Base-by-base conservation (phyloP, 2,888 invertebrate genomes). In the Philonicus albiceps region DNA sequence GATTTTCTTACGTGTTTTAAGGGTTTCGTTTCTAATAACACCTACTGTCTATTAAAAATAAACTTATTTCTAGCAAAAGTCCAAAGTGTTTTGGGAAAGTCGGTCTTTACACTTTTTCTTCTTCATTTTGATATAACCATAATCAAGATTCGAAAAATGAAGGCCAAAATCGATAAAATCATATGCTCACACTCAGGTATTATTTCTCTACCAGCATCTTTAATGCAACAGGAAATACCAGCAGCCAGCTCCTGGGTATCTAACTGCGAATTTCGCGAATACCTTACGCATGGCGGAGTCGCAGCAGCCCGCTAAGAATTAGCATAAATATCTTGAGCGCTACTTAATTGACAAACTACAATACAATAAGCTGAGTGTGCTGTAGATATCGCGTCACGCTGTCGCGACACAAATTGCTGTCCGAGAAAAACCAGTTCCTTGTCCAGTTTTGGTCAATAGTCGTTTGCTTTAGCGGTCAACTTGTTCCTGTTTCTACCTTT, bases 381-480 rank as follows among this genome's bases (percentile, higher is more conserved):
- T 80, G 80, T 80, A 53, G 80, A 80, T 80, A 53, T 83, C 83
- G 64, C 55, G 83, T 83, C 34, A 83, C 64, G 34, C 30, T 27
- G 83, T 83, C 55, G 64, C 83, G 72, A 83, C 83, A 83, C 34
- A 83, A 83, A 80, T 80, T 80, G 80, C 83, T 37, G 49, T 83
- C 64, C 64, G 83, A 64, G 83, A 72, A 72, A 64, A 83, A 83
- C 83, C 83, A 83, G 83, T 83, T 83, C 64, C 22, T 34, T 13
- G 83, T 83, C 83, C 55, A 83, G 55, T 64, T 83, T 83, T 83
- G 83, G 83, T 83, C 72, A 83, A 83, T 83, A 83, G 37, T 37
- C 37, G 83, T 16, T 64, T 83, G 55, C 11, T 72, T 83, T 83
- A 83, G 83, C 83, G 83, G 83, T 37, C 83, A 83, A 83, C 83